Percentiles rank a stretch among this genome's conserved stretches.
These are phyloP conservation scores for Dermochelys coriacea DNA, from an alignment of 2,797 vertebrate species.

Conservation along the genomic window DNA sequence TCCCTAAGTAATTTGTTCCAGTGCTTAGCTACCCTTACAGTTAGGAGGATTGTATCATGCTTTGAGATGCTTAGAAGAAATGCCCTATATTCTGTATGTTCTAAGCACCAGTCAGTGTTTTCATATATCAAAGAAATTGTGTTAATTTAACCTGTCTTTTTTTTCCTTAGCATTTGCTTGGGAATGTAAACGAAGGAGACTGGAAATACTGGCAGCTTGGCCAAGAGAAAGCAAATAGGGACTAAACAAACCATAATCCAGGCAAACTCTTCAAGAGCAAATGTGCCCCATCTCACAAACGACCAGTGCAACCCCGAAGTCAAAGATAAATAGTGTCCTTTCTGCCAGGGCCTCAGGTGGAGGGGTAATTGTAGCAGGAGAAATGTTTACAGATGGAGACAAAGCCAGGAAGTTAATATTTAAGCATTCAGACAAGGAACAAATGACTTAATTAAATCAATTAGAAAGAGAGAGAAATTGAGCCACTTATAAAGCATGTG, in stretches of 20 bases:
- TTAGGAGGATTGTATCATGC: not conserved
- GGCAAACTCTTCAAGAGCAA: slow-evolving; percentile 10
- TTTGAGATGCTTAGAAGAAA: not conserved
- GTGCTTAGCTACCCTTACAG: not conserved
- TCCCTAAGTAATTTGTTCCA: not conserved
- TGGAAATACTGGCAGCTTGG: not conserved
- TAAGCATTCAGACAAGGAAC: slow-evolving; percentile 73
- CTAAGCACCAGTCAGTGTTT: not conserved
- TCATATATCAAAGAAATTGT: not conserved
- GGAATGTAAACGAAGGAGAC: not conserved
- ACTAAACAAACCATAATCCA: slow-evolving; percentile 34
- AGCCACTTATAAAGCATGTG: slow-evolving; percentile 58
- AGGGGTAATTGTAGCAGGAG: slow-evolving; percentile 25
- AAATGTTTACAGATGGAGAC: slow-evolving; percentile 58
- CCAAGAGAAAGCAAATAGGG: slow-evolving; percentile 36
- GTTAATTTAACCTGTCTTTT: not conserved
- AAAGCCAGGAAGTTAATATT: slow-evolving; percentile 76
- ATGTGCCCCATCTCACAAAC: slow-evolving; percentile 49
- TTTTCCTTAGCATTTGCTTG: not conserved
- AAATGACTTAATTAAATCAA: slow-evolving; percentile 78
- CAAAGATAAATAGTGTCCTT: slow-evolving; percentile 37
- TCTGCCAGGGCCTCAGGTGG: not conserved
- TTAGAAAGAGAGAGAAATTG: slow-evolving; percentile 64
- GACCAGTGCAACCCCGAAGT: not conserved
- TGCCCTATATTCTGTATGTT: not conserved